A percentile compares a stretch with the other conserved stretches of the same genome.
Conservation (phyloP, 2,797 vertebrate species). For the Alcedo atthis region DNA sequence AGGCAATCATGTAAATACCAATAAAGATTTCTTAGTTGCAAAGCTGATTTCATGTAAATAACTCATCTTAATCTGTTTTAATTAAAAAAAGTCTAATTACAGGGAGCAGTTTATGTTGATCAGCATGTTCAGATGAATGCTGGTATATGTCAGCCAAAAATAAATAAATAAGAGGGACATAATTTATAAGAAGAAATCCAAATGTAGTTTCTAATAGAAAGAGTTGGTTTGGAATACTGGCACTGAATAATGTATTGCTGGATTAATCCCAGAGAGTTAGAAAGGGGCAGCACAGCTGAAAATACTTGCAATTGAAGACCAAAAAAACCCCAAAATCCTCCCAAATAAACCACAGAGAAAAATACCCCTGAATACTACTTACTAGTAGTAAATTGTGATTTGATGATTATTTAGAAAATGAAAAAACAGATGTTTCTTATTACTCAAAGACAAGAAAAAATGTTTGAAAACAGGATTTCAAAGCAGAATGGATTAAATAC, state of each 20-base stretch:
- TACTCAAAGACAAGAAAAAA: not conserved
- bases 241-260: not conserved
- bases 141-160: not conserved
- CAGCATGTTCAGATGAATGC: not conserved
- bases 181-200: not conserved
- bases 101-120: not conserved
- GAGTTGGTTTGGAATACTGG: not conserved
- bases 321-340: not conserved
- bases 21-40: constrained; percentile 32
- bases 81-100: constrained; percentile 33
- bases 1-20: constrained; percentile 53
- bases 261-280: not conserved
- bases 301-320: not conserved
- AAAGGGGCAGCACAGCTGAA: not conserved
- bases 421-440: not conserved
- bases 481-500: not conserved
- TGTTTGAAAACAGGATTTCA: not conserved
- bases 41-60: constrained; percentile 47
- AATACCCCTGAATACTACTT: no score
- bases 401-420: not conserved
- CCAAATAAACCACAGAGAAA: no score
- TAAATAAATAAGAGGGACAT: not conserved
- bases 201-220: not conserved
- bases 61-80: constrained; percentile 45
- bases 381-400: not conserved